Evolutionary conservation across 2,797 vertebrate species (phyloP).

Genomic region (Geotrypetes seraphini): DNA sequence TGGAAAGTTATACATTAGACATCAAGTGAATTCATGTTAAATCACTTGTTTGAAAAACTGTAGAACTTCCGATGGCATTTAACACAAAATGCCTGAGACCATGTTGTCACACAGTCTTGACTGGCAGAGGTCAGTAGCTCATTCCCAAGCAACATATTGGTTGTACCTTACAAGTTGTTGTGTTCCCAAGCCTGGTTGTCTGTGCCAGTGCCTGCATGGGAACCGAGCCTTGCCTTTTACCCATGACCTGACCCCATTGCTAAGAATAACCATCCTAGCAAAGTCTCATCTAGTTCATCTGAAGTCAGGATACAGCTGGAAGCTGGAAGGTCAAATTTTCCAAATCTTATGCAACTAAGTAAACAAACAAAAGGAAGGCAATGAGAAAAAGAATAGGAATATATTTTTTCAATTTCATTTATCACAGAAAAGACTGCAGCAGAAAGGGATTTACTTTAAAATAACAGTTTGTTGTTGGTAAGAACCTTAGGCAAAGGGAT

Average conservation of each 20-base stretch:
- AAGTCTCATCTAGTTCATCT: constrained; percentile 25
- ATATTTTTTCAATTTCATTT: too few relatives aligned
- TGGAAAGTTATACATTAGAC: too few relatives aligned
- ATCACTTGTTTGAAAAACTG: too few relatives aligned
- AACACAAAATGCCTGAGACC: too few relatives aligned
- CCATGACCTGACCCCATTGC: constrained; percentile 41
- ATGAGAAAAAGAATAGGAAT: neutral
- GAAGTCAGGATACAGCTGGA: constrained; percentile 30
- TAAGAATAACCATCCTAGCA: constrained; percentile 43
- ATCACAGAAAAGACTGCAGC: constrained; percentile 2
- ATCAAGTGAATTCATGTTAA: too few relatives aligned
- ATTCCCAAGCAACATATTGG: too few relatives aligned
- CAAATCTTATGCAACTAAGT: too few relatives aligned
- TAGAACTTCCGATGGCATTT: too few relatives aligned
- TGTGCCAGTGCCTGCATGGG: constrained; percentile 44
- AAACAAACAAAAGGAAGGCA: neutral
- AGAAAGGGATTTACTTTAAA: too few relatives aligned
- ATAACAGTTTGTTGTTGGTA: neutral
- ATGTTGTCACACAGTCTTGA: too few relatives aligned
- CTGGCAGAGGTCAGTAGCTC: too few relatives aligned
- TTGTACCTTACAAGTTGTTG: too few relatives aligned
- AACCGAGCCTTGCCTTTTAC: constrained; percentile 39
- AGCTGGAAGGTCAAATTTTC: constrained; percentile 21
- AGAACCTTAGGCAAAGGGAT: constrained; percentile 5
- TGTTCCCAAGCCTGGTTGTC: constrained; percentile 15